A percentile compares a stretch with the other conserved stretches of the same genome.
Evolutionary conservation across 2,113 vertebrate genomes (phyloP).

Genomic region (Sorex fumeus): DNA sequence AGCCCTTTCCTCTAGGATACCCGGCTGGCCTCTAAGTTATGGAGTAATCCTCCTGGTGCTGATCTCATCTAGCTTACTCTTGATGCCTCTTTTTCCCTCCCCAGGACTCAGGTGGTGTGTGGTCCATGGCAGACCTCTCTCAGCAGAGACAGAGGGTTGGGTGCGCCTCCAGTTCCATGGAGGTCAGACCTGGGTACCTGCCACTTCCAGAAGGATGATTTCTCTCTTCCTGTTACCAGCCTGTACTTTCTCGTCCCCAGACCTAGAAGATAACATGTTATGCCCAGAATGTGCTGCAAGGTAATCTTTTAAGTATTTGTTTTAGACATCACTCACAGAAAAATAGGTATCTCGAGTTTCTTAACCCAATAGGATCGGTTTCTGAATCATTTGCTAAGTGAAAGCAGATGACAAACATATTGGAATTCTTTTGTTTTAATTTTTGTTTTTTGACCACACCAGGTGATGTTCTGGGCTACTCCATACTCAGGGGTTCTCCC

Average conservation of each 20-base stretch:
- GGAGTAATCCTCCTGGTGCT: no score
- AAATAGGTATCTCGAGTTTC: not conserved
- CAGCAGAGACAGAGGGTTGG: slow-evolving; percentile 66
- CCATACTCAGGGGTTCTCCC: no score
- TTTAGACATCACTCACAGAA: not conserved
- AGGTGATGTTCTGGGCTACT: no score
- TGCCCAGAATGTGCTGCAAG: slow-evolving; percentile 79
- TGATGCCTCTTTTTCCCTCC: not conserved
- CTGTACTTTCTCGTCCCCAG: slow-evolving; percentile 71
- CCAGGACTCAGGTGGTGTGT: slow-evolving; percentile 79
- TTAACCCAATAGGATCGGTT: not conserved
- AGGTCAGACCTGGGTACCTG: slow-evolving; percentile 78
- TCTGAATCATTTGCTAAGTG: slow-evolving; percentile 6
- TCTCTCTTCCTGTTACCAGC: slow-evolving; percentile 77
- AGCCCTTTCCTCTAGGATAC: no score
- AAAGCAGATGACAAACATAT: not conserved
- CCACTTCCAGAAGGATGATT: slow-evolving; percentile 60
- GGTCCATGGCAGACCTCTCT: slow-evolving; percentile 63
- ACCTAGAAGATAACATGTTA: slow-evolving; percentile 77
- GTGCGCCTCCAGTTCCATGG: slow-evolving; percentile 74
- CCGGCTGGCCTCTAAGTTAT: no score
- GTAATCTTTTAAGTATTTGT: slow-evolving; percentile 39
- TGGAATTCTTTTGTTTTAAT: not conserved
- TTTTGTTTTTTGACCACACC: no score
- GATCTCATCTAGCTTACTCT: no score